phyloP scores from a whole-genome alignment of 1,140 invertebrate genomes.

The Psilanteris sp. region DNA sequence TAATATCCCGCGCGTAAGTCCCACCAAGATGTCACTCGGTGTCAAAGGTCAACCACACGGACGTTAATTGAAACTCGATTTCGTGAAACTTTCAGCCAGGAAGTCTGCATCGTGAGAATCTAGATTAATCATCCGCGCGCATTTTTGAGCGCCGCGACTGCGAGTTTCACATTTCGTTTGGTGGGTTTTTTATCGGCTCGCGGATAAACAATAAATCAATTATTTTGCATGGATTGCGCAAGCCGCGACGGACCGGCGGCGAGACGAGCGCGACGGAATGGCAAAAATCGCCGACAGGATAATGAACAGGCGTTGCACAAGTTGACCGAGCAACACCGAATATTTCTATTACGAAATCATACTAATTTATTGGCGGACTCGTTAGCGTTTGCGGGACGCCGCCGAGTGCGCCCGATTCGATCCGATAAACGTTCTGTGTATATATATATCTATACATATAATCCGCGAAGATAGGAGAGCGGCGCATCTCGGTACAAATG shows the following conservation, averaged over 20 bases:
- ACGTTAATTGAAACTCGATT: slow-evolving; percentile 30
- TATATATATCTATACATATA: no score
- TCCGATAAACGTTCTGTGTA: slow-evolving; percentile 22
- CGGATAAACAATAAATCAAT: slow-evolving; percentile 23
- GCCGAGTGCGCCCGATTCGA: no score
- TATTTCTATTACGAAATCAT: slow-evolving; percentile 29
- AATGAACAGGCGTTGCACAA: slow-evolving; percentile 7
- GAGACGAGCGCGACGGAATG: not conserved
- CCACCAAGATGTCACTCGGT: slow-evolving; percentile 21
- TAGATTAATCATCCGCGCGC: slow-evolving; percentile 28
- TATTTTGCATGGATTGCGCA: slow-evolving; percentile 16
- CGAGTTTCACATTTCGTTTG: slow-evolving; percentile 13
- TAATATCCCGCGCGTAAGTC: slow-evolving; percentile 1
- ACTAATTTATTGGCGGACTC: slow-evolving; percentile 27
- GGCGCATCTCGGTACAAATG: slow-evolving; percentile 6
- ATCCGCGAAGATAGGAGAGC: slow-evolving; percentile 6
- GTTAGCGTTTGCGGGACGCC: slow-evolving; percentile 8
- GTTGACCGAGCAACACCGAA: slow-evolving; percentile 15
- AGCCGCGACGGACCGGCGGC: not conserved
- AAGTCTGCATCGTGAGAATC: slow-evolving; percentile 37
- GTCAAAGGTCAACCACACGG: slow-evolving; percentile 18
- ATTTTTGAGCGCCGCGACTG: not conserved
- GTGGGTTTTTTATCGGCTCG: not conserved
- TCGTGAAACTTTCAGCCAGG: slow-evolving; percentile 38
- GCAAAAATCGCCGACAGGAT: not conserved